Conservation (phyloP, 2,888 invertebrate genomes). For the Sipunculus nudus region DNA sequence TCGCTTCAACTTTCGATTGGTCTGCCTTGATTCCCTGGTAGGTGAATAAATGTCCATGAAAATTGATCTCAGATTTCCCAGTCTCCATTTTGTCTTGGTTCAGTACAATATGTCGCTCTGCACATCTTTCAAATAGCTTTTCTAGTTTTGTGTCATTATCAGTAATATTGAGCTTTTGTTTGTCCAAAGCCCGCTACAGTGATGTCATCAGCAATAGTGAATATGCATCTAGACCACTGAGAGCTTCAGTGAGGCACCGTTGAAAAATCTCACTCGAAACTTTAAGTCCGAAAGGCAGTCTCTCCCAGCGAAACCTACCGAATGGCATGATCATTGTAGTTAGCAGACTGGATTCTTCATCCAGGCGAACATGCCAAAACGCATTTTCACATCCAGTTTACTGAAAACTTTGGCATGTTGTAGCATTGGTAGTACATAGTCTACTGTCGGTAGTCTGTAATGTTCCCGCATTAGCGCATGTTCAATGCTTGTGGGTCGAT, state of each 20-base stretch:
- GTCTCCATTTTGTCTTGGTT: constrained; percentile 10
- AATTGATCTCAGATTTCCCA: constrained; percentile 13
- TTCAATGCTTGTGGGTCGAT: constrained; percentile 39
- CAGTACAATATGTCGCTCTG: constrained; percentile 19
- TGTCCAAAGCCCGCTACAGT: no score
- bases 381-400: constrained; percentile 32
- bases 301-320: constrained; percentile 32
- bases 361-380: constrained; percentile 32
- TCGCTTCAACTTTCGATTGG: constrained; percentile 30
- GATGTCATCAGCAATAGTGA: no score
- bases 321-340: constrained; percentile 29
- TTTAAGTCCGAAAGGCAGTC: constrained; percentile 35
- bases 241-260: constrained; percentile 23
- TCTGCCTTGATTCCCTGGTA: constrained; percentile 28
- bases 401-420: constrained; percentile 29
- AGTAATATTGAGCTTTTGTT: constrained; percentile 19
- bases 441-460: constrained; percentile 34
- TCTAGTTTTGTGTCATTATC: constrained; percentile 28
- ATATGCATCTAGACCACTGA: constrained; percentile 29
- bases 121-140: constrained; percentile 21
- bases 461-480: constrained; percentile 27
- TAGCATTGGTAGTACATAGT: constrained; percentile 35
- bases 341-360: constrained; percentile 31
- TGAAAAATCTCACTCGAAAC: constrained; percentile 39
- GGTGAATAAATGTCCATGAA: constrained; percentile 31